Evolutionary conservation across 1,140 invertebrate species (phyloP).

Genomic region (Coboldia fuscipes): DNA sequence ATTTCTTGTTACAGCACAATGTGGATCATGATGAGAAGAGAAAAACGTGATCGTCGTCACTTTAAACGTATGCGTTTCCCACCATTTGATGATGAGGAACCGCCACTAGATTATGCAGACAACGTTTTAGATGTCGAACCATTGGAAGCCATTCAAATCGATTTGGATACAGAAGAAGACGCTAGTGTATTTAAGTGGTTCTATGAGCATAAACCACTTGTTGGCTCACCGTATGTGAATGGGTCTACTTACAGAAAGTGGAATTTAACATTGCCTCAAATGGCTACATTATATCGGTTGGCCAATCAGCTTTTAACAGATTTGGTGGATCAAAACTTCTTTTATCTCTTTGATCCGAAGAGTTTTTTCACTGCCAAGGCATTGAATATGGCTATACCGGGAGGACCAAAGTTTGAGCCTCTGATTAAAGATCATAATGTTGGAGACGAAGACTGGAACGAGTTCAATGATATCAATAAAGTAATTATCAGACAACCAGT

Average conservation of each 20-base stretch:
- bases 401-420: constrained; percentile 98
- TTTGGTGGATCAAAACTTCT: constrained; percentile 96
- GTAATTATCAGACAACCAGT: constrained; percentile 98
- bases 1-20: constrained; percentile 50
- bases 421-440: constrained; percentile 94
- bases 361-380: constrained; percentile 99
- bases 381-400: constrained; percentile 98
- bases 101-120: constrained; percentile 96
- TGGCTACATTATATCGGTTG: constrained; percentile 91
- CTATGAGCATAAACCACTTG: constrained; percentile 93
- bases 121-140: constrained; percentile 99
- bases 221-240: constrained; percentile 83
- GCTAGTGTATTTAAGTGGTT: constrained; percentile 83
- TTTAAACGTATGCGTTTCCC: constrained; percentile 99
- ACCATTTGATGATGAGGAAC: constrained; percentile 99
- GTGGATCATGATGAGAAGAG: constrained; percentile 99
- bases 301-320: constrained; percentile 98
- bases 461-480: constrained; percentile 99
- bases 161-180: constrained; percentile 93
- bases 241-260: constrained; percentile 92
- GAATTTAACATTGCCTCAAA: constrained; percentile 86
- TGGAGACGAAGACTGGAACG: constrained; percentile 99
- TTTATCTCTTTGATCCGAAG: constrained; percentile 97
- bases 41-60: constrained; percentile 95
- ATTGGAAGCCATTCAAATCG: constrained; percentile 96